These are phyloP conservation scores for Stichopus chloronotus DNA, from an alignment of 35 echinoderm and acorn worm genomes.

Conservation along the genomic window DNA sequence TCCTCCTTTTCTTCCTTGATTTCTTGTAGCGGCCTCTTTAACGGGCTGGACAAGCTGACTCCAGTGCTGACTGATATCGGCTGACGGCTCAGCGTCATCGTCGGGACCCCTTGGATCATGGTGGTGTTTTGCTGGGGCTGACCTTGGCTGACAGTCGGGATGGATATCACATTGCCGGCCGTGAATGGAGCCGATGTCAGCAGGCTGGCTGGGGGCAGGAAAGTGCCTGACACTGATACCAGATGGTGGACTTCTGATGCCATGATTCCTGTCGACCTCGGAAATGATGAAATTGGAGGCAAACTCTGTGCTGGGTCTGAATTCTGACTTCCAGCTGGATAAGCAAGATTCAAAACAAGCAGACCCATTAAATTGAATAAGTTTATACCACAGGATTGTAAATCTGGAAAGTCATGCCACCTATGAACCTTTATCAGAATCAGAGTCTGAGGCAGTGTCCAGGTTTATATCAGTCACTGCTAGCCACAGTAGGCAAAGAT, in stretches of 20 bases:
- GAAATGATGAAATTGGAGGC: conserved; percentile 44
- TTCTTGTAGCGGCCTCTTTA: conserved; percentile 74
- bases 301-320: conserved; percentile 42
- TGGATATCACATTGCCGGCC: conserved; percentile 36
- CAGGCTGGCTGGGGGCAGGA: conserved; percentile 80
- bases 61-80: conserved; percentile 30
- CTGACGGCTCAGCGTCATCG: conserved; percentile 65
- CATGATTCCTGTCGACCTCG: conserved; percentile 12
- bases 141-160: conserved; percentile 21
- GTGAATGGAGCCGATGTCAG: conserved; percentile 43
- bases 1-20: conserved; percentile 76
- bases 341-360: neutral
- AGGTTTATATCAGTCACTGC: too few relatives aligned
- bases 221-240: conserved; percentile 85
- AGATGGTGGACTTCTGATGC: conserved; percentile 68
- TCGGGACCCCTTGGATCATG: neutral
- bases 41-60: conserved; percentile 8
- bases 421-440: neutral
- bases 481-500: too few relatives aligned
- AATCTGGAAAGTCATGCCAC: too few relatives aligned
- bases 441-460: too few relatives aligned
- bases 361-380: neutral
- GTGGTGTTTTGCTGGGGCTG: conserved; percentile 6
- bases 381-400: neutral
- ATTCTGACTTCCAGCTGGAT: neutral